Percentiles rank a stretch among this genome's conserved stretches.
phyloP scores from a whole-genome alignment of 1,140 invertebrate genomes.

The Drosophila erecta region DNA sequence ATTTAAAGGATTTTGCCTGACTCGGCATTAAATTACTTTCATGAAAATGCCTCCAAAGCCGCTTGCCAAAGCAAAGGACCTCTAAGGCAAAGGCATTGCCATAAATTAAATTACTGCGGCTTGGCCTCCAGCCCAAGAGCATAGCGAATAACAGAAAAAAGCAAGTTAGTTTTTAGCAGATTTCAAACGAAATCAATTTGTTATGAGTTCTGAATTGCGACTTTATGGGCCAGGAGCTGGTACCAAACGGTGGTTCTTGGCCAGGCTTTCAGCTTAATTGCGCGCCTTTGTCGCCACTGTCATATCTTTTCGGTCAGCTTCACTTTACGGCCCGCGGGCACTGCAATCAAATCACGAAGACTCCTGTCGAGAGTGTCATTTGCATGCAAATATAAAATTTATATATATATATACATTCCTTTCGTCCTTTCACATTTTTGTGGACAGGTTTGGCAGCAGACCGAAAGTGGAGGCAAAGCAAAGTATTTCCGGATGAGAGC shows the following conservation, averaged over 20 bases:
- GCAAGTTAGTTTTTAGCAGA: slow-evolving; percentile 35
- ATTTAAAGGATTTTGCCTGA: slow-evolving; percentile 30
- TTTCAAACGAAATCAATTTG: slow-evolving; percentile 42
- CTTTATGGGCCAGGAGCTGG: slow-evolving; percentile 4
- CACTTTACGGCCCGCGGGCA: slow-evolving; percentile 35
- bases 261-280: slow-evolving; percentile 56
- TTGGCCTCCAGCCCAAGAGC: not conserved
- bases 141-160: not conserved
- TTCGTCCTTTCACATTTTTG: not conserved
- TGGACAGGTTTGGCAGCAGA: slow-evolving; percentile 4
- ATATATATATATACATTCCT: not conserved
- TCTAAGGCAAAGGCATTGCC: slow-evolving; percentile 11
- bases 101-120: slow-evolving; percentile 47
- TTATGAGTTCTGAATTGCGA: no score
- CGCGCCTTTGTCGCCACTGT: slow-evolving; percentile 19
- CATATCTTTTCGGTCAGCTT: slow-evolving; percentile 31
- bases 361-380: slow-evolving; percentile 43
- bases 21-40: slow-evolving; percentile 36
- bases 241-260: slow-evolving; percentile 31
- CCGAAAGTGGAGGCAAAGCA: no score
- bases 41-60: slow-evolving; percentile 30
- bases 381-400: slow-evolving; percentile 53
- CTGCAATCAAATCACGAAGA: slow-evolving; percentile 55
- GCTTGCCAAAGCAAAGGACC: not conserved
- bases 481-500: slow-evolving; percentile 41